phyloP scores from a whole-genome alignment of 1,140 invertebrate genomes.

The Pseudoatta argentina region DNA sequence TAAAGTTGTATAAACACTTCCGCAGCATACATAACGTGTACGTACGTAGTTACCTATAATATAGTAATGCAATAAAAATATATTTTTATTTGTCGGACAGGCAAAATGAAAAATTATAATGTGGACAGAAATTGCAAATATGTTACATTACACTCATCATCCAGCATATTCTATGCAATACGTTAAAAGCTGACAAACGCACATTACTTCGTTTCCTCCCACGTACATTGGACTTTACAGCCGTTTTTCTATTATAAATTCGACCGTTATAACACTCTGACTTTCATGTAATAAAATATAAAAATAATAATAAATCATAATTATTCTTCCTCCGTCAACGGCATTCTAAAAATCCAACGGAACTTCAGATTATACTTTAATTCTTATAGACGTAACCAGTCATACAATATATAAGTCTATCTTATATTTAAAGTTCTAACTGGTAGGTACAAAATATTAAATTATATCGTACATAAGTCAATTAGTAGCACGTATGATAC shows the following conservation, averaged over 20 bases:
- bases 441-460: conserved; percentile 65
- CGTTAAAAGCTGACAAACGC: conserved; percentile 37
- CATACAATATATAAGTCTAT: conserved; percentile 49
- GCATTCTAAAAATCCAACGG: conserved; percentile 57
- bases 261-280: conserved; percentile 36
- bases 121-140: conserved; percentile 70
- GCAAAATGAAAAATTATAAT: conserved; percentile 60
- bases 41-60: conserved; percentile 17
- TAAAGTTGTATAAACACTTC: conserved; percentile 30
- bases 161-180: conserved; percentile 48
- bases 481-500: conserved; percentile 59
- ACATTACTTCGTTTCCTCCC: conserved; percentile 20
- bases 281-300: conserved; percentile 70
- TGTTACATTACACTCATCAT: conserved; percentile 61
- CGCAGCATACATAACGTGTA: conserved; percentile 43
- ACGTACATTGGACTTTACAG: conserved; percentile 35
- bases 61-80: conserved; percentile 70
- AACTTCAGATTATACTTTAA: conserved; percentile 65
- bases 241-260: conserved; percentile 26
- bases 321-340: conserved; percentile 36
- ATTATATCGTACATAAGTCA: conserved; percentile 69
- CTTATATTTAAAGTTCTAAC: conserved; percentile 56
- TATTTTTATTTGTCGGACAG: conserved; percentile 50
- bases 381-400: conserved; percentile 55
- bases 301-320: conserved; percentile 73